These are phyloP conservation scores for Eudasyphora cyanicolor DNA, from an alignment of 2,888 invertebrate species.

Conservation along the genomic window DNA sequence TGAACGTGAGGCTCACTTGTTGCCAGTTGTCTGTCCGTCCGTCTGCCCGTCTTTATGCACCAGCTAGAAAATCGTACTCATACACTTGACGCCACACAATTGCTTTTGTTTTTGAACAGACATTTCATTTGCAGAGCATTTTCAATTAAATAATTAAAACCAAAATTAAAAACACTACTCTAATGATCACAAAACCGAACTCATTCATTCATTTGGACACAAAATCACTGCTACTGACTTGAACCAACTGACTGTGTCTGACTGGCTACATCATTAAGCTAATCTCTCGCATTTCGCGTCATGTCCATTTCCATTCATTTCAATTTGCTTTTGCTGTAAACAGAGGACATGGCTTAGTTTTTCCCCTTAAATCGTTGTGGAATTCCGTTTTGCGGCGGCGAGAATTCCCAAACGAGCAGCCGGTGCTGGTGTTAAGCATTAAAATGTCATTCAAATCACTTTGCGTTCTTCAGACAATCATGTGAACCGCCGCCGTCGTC, in stretches of 20 bases:
- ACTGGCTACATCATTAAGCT: not conserved
- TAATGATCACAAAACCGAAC: constrained; percentile 23
- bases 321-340: not conserved
- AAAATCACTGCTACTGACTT: constrained; percentile 9
- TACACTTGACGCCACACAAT: too few species aligned
- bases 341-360: not conserved
- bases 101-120: not conserved
- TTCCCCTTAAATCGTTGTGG: constrained; percentile 19
- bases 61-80: too few species aligned
- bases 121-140: constrained; percentile 22
- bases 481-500: constrained; percentile 29
- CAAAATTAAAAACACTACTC: constrained; percentile 9
- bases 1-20: not conserved
- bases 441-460: constrained; percentile 41
- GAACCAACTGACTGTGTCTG: not conserved
- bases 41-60: not conserved
- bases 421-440: not conserved
- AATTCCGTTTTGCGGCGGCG: constrained; percentile 3
- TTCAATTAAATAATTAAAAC: constrained; percentile 53
- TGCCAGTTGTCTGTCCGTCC: not conserved
- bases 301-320: not conserved
- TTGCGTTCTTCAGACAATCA: not conserved
- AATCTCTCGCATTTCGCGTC: not conserved
- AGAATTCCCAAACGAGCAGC: not conserved
- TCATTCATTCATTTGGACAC: not conserved